Conservation (phyloP, 2,113 vertebrate genomes). For the human region DNA sequence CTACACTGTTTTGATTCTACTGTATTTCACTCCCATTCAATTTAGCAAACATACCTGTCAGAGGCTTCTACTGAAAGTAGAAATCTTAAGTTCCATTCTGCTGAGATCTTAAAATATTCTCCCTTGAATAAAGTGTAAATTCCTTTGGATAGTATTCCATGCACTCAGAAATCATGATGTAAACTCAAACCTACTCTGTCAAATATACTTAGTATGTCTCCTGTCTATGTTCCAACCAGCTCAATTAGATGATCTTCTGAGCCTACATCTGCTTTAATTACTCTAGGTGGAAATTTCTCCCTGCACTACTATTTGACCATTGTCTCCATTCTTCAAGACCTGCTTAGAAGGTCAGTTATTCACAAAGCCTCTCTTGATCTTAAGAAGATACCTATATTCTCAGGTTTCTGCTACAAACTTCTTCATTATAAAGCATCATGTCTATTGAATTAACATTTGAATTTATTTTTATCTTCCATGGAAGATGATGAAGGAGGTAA, state of each 20-base stretch:
- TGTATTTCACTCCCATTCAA: background rate
- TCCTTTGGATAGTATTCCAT: background rate
- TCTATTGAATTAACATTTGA: background rate
- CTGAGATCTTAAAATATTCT: background rate
- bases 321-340: background rate
- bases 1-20: background rate
- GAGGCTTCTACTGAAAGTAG: background rate
- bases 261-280: too few species aligned
- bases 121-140: background rate
- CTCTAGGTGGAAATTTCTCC: too few species aligned
- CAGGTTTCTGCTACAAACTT: background rate
- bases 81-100: background rate
- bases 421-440: background rate
- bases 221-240: fast-evolving
- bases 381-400: background rate
- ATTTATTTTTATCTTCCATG: background rate
- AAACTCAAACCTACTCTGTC: background rate
- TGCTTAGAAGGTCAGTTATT: background rate
- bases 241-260: background rate
- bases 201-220: background rate
- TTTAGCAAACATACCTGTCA: background rate
- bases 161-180: background rate
- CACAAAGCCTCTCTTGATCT: background rate
- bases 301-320: background rate
- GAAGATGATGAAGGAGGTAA: background rate